These are phyloP conservation scores for Eufriesea mexicana DNA, from an alignment of 1,140 invertebrate genomes.

Conservation along the genomic window DNA sequence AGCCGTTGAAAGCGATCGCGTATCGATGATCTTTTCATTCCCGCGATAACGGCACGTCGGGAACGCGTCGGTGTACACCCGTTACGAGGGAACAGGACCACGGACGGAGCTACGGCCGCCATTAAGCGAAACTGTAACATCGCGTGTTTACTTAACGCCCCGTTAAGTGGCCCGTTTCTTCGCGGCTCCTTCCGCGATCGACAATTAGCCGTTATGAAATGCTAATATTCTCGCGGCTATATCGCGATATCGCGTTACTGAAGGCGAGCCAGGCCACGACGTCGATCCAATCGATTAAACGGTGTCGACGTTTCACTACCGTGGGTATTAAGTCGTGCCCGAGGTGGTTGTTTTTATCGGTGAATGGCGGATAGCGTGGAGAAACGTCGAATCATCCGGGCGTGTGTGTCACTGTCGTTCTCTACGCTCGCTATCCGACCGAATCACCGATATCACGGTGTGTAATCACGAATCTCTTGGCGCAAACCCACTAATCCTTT, in stretches of 20 bases:
- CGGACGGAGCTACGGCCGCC: background rate
- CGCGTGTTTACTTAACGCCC: slow-evolving; percentile 18
- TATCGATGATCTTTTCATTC: slow-evolving; percentile 3
- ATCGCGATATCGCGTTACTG: slow-evolving; percentile 37
- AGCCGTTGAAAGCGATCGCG: slow-evolving; percentile 13
- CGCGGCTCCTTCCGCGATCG: slow-evolving; percentile 22
- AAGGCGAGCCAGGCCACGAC: background rate
- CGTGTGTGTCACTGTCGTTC: background rate
- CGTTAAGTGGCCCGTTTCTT: slow-evolving; percentile 27
- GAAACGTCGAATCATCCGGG: background rate
- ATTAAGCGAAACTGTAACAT: slow-evolving; percentile 24
- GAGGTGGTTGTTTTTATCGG: background rate
- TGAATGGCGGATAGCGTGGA: too few relatives aligned
- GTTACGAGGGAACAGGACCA: background rate
- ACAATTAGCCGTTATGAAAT: slow-evolving; percentile 50
- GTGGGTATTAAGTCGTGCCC: background rate
- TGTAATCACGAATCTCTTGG: slow-evolving; percentile 47
- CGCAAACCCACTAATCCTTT: slow-evolving; percentile 52
- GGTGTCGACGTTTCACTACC: background rate
- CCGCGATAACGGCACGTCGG: background rate
- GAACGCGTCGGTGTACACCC: slow-evolving; percentile 6
- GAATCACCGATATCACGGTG: slow-evolving; percentile 36
- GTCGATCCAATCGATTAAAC: slow-evolving; percentile 38
- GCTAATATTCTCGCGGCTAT: slow-evolving; percentile 22
- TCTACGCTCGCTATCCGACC: background rate